A percentile compares a stretch with the other conserved stretches of the same genome.
phyloP scores from a whole-genome alignment of 2,113 vertebrate species.

The Ceuthmochares aereus region DNA sequence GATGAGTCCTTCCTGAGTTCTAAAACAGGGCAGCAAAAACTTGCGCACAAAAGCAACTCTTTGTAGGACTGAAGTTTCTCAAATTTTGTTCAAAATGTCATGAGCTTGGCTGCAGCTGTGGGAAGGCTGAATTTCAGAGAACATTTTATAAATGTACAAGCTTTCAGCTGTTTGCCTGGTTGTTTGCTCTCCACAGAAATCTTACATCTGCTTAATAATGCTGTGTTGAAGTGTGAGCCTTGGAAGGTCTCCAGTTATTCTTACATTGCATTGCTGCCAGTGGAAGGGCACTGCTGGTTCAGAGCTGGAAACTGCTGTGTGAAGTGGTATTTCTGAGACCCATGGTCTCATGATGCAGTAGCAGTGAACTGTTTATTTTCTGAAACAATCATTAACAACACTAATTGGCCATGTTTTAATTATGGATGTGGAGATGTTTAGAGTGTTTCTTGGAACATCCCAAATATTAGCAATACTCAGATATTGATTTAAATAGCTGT shows the following conservation, averaged over 20 bases:
- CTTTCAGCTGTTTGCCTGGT: not conserved
- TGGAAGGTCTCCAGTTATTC: not conserved
- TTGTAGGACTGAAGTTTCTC: not conserved
- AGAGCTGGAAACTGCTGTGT: not conserved
- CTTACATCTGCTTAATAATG: not conserved
- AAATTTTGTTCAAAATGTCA: not conserved
- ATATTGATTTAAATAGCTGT: not conserved
- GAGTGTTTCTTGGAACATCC: not conserved
- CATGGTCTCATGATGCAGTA: rapidly evolving
- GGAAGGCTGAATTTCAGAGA: slow-evolving; percentile 7
- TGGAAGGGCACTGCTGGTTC: not conserved
- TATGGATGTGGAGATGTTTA: not conserved
- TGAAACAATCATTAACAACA: not conserved
- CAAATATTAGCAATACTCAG: not conserved
- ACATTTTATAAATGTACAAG: not conserved
- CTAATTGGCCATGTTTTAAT: not conserved
- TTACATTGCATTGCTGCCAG: rapidly evolving
- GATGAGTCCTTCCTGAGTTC: not conserved
- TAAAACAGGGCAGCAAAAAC: slow-evolving; percentile 28
- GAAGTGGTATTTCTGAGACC: not conserved
- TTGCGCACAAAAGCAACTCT: slow-evolving; percentile 17
- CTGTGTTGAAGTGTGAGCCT: not conserved
- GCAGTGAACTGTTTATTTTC: not conserved
- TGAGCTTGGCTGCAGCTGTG: slow-evolving; percentile 9
- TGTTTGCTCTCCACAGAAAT: not conserved